These are phyloP conservation scores for Euwallacea similis DNA, from an alignment of 1,140 invertebrate genomes.

Conservation along the genomic window DNA sequence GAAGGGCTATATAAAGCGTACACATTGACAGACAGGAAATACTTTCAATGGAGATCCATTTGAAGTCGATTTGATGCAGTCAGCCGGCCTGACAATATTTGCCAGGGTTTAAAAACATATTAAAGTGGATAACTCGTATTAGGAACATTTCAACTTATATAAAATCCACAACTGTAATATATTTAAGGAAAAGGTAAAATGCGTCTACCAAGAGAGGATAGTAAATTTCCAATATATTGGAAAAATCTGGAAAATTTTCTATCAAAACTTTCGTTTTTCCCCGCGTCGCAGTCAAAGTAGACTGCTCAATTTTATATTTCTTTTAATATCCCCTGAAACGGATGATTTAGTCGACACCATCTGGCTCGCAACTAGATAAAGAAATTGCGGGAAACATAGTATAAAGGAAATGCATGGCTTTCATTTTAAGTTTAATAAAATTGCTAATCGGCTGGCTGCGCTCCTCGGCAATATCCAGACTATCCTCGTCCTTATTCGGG, in stretches of 20 bases:
- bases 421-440: conserved; percentile 40
- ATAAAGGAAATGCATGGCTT: conserved; percentile 38
- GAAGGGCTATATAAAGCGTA: background rate
- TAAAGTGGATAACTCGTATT: too few relatives aligned
- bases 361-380: conserved; percentile 40
- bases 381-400: conserved; percentile 41
- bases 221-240: too few relatives aligned
- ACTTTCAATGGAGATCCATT: conserved; percentile 5
- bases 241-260: too few relatives aligned
- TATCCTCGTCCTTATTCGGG: background rate
- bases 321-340: conserved; percentile 38
- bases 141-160: too few relatives aligned
- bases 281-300: too few relatives aligned
- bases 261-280: too few relatives aligned
- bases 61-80: background rate
- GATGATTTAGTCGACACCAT: conserved; percentile 42
- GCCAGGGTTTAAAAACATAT: too few relatives aligned
- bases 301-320: conserved; percentile 39
- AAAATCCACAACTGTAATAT: too few relatives aligned
- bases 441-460: conserved; percentile 35
- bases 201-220: too few relatives aligned
- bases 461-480: conserved; percentile 29
- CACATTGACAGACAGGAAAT: conserved; percentile 2
- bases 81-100: background rate
- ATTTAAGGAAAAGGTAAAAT: too few relatives aligned